Conservation (phyloP, 2,888 invertebrate genomes). For the Cataglyphis cursor region DNA sequence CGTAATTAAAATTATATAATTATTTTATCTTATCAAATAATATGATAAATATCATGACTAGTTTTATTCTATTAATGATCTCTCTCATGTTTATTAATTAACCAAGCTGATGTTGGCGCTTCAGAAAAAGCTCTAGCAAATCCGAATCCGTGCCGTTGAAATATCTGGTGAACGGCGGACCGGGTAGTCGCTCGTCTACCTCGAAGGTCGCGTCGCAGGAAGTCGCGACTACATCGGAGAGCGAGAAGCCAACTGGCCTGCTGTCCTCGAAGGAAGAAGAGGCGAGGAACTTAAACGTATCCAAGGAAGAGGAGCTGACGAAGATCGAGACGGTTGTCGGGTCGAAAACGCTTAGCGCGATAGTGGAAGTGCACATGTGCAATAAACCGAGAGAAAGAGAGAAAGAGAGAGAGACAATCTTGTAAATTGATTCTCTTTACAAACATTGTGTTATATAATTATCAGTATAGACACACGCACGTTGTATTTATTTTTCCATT, state of each 20-base stretch:
- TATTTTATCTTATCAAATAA: not conserved
- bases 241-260: conserved; percentile 46
- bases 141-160: conserved; percentile 82
- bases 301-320: conserved; percentile 9
- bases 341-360: conserved; percentile 65
- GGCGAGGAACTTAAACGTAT: conserved; percentile 53
- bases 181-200: conserved; percentile 79
- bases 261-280: conserved; percentile 49
- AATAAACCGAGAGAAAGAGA: conserved; percentile 60
- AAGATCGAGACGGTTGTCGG: conserved; percentile 48
- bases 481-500: conserved; percentile 85
- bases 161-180: conserved; percentile 83
- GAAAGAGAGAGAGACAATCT: conserved; percentile 21
- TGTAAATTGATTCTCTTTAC: conserved; percentile 50
- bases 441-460: conserved; percentile 83
- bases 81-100: not conserved
- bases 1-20: not conserved
- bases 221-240: conserved; percentile 44
- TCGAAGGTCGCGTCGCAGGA: conserved; percentile 63
- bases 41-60: not conserved
- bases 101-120: not conserved
- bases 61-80: not conserved
- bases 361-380: conserved; percentile 64
- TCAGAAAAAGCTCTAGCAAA: conserved; percentile 63
- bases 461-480: conserved; percentile 80